Percentiles rank a stretch among this genome's conserved stretches.
Evolutionary conservation across 2,888 invertebrate genomes (phyloP).

Genomic region (Lepetodrilus schrolli): DNA sequence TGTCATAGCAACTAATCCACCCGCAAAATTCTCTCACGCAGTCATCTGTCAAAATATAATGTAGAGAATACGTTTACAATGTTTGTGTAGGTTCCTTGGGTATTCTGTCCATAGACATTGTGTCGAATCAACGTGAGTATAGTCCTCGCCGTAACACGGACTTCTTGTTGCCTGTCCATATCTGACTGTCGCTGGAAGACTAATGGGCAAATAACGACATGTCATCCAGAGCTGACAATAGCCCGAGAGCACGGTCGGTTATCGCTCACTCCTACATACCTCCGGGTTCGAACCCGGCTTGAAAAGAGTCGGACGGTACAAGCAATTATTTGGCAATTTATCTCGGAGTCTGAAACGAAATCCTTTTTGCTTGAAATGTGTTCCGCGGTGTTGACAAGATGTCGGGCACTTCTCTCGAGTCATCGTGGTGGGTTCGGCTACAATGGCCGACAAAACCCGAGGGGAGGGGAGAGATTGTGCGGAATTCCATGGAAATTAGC

Average conservation of each 20-base stretch:
- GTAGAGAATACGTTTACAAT: slow-evolving; percentile 3
- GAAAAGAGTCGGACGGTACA: neutral
- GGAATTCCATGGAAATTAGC: neutral
- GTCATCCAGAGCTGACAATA: neutral
- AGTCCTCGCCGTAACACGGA: neutral
- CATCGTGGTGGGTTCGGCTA: neutral
- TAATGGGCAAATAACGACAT: slow-evolving; percentile 2
- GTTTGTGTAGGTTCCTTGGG: neutral
- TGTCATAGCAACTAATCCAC: neutral
- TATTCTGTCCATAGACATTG: neutral
- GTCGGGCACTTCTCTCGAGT: neutral
- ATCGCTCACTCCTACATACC: slow-evolving; percentile 11
- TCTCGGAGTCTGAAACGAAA: slow-evolving; percentile 16
- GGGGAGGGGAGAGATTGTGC: neutral
- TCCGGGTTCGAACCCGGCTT: neutral
- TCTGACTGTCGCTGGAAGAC: neutral
- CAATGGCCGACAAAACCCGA: neutral
- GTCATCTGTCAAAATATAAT: slow-evolving; percentile 12
- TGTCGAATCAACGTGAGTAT: neutral
- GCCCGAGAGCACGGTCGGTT: neutral
- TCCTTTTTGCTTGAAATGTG: slow-evolving; percentile 21
- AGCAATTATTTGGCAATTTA: neutral
- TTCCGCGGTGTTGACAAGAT: slow-evolving; percentile 18
- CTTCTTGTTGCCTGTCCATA: neutral
- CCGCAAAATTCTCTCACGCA: slow-evolving; percentile 2